phyloP scores from a whole-genome alignment of 2,888 invertebrate genomes.

The Allacma fusca region DNA sequence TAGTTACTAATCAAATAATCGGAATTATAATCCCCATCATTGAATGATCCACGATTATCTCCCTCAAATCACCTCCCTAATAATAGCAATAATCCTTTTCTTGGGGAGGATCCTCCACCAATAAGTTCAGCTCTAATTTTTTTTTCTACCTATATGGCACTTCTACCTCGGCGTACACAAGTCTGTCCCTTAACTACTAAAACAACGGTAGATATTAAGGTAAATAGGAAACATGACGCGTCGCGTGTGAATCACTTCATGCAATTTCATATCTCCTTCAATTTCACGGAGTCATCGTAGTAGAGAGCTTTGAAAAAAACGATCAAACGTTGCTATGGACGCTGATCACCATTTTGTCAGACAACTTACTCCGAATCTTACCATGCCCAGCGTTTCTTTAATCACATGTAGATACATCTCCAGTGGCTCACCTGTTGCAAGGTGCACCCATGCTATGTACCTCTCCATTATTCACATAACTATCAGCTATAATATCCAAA shows the following conservation, averaged over 20 bases:
- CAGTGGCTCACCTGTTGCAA: no score
- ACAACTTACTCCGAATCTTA: not conserved
- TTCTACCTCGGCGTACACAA: not conserved
- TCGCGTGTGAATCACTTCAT: no score
- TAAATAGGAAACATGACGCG: no score
- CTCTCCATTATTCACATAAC: no score
- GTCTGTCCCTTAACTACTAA: no score
- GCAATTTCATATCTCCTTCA: not conserved
- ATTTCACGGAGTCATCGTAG: not conserved
- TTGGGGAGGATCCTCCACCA: slow-evolving; percentile 5
- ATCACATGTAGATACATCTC: no score
- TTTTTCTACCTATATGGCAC: no score
- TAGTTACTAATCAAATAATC: slow-evolving; percentile 13
- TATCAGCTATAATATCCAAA: no score
- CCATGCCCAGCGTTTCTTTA: not conserved
- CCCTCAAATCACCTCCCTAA: not conserved
- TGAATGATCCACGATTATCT: not conserved
- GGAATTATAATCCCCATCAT: slow-evolving; percentile 9
- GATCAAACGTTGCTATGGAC: slow-evolving; percentile 24
- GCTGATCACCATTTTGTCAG: not conserved
- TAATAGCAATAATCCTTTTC: not conserved
- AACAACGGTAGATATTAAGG: no score
- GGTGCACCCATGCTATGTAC: no score
- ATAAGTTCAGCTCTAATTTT: not conserved
- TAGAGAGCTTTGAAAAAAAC: not conserved